A percentile compares a stretch with the other conserved stretches of the same genome.
phyloP scores from a whole-genome alignment of 2,113 vertebrate species.

The Melanerpes formicivorus region DNA sequence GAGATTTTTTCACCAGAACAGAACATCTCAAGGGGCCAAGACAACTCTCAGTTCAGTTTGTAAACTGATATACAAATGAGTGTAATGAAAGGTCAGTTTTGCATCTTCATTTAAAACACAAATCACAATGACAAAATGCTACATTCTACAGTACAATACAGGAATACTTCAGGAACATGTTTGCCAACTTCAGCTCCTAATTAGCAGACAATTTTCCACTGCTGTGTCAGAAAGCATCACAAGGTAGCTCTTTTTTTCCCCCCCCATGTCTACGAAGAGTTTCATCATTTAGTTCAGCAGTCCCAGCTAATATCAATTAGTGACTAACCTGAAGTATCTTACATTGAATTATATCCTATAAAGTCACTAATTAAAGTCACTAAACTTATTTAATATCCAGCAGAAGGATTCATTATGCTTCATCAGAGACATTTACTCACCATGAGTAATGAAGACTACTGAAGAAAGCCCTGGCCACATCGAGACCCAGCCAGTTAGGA shows the following conservation, averaged over 20 bases:
- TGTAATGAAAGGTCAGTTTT: too few relatives aligned
- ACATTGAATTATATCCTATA: neutral
- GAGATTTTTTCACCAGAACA: neutral
- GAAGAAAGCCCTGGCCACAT: neutral
- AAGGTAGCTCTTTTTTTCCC: neutral
- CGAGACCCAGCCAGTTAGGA: neutral
- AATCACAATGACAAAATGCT: neutral
- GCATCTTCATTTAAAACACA: neutral
- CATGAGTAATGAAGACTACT: neutral
- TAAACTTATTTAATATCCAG: conserved; percentile 9
- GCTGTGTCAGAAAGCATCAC: neutral
- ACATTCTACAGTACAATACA: neutral
- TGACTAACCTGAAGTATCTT: neutral
- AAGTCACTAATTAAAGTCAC: conserved; percentile 16
- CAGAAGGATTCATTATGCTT: neutral
- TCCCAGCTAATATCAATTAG: neutral
- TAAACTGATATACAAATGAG: neutral
- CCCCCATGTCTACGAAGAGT: too few relatives aligned
- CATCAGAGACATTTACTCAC: neutral
- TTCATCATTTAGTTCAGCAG: neutral
- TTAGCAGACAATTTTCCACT: neutral
- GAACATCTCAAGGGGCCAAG: neutral
- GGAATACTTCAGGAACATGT: neutral
- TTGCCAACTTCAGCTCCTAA: neutral
- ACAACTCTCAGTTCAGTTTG: neutral